These are phyloP conservation scores for Threskiornis aethiopicus DNA, from an alignment of 2,797 vertebrate species.

Conservation along the genomic window DNA sequence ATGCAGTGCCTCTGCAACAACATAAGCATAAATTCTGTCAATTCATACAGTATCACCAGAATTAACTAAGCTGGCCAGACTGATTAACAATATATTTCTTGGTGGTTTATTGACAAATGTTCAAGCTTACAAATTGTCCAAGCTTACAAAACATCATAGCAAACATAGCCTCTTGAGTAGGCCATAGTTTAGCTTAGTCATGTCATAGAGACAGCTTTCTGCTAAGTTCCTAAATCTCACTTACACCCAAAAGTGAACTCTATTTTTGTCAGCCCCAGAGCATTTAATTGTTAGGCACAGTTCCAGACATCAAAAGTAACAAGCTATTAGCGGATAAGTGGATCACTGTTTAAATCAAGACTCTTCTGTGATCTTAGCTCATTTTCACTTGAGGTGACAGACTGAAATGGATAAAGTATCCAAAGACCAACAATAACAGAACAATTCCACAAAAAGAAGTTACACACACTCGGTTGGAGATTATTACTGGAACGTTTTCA, in stretches of 20 bases:
- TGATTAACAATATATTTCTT: neutral
- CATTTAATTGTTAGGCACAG: neutral
- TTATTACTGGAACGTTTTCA: neutral
- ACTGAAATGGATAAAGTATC: neutral
- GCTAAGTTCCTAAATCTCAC: neutral
- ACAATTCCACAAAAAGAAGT: neutral
- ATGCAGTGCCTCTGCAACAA: neutral
- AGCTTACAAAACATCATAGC: neutral
- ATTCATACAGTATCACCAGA: neutral
- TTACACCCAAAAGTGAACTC: neutral
- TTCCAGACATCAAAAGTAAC: neutral
- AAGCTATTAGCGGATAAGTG: neutral
- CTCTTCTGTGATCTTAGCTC: neutral
- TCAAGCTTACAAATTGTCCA: neutral
- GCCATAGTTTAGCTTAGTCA: neutral
- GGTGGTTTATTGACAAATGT: neutral
- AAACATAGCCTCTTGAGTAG: neutral
- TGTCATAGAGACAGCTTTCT: neutral
- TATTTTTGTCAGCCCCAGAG: neutral
- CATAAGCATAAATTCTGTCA: neutral
- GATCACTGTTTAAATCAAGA: neutral
- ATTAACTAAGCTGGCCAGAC: neutral
- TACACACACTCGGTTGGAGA: rapidly evolving
- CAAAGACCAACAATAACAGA: neutral
- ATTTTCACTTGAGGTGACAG: neutral